Conservation (phyloP, 2,113 vertebrate species). For the Oxygymnocypris stewartii region DNA sequence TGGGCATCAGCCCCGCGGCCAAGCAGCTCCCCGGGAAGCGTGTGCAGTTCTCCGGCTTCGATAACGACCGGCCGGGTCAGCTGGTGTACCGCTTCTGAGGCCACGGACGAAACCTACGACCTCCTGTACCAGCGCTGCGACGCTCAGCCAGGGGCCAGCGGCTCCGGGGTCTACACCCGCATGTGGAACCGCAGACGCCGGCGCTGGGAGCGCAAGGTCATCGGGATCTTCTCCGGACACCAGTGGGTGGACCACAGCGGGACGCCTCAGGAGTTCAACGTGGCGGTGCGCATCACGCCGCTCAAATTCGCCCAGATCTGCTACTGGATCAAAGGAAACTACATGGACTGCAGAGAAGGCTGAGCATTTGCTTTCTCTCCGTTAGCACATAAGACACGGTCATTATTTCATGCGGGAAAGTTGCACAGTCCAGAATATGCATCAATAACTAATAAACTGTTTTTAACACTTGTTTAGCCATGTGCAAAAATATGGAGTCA, state of each 20-base stretch:
- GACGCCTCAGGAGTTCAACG: conserved; percentile 90
- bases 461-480: conserved; percentile 8
- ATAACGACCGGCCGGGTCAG: conserved; percentile 88
- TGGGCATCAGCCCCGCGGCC: conserved; percentile 88
- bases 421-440: not conserved
- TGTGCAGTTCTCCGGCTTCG: conserved; percentile 95
- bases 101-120: conserved; percentile 90
- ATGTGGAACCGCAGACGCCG: conserved; percentile 88
- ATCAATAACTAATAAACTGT: not conserved
- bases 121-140: conserved; percentile 95
- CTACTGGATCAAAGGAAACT: conserved; percentile 98
- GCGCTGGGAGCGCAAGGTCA: conserved; percentile 94
- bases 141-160: conserved; percentile 93
- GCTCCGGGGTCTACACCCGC: conserved; percentile 92
- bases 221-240: conserved; percentile 96
- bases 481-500: not conserved
- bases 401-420: not conserved
- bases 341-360: conserved; percentile 91
- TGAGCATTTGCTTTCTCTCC: conserved; percentile 64
- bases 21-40: conserved; percentile 84
- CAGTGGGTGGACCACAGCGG: conserved; percentile 95
- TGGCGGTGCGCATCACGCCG: conserved; percentile 94
- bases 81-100: conserved; percentile 95
- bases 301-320: conserved; percentile 99
- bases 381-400: not conserved